Conservation (phyloP, 2,797 vertebrate species). For the Phrynocephalus vlangalii region DNA sequence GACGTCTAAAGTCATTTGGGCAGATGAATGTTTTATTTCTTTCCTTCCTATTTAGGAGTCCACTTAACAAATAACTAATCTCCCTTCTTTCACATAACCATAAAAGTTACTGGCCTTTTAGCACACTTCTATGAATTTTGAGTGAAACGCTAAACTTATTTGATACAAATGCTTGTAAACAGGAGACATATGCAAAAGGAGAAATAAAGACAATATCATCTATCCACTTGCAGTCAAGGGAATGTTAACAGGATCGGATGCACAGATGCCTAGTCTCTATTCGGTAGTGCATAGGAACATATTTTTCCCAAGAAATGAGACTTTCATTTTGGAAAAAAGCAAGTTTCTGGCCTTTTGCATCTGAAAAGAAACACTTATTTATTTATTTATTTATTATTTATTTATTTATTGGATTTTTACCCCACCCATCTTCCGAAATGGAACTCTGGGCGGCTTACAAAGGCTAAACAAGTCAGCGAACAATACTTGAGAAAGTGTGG, state of each 20-base stretch:
- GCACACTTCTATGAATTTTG: neutral
- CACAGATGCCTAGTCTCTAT: neutral
- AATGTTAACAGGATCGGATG: neutral
- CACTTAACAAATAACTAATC: neutral
- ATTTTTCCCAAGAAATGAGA: too few relatives aligned
- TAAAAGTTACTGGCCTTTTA: neutral
- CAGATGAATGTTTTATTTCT: conserved; percentile 2
- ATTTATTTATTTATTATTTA: too few relatives aligned
- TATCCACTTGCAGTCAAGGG: neutral
- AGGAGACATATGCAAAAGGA: neutral
- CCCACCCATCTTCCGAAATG: too few relatives aligned
- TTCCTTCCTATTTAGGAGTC: neutral
- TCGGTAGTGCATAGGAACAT: neutral
- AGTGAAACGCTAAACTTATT: conserved; percentile 5
- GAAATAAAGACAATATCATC: neutral
- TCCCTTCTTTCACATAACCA: neutral
- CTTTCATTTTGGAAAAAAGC: too few relatives aligned
- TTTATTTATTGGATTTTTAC: too few relatives aligned
- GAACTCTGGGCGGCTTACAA: too few relatives aligned
- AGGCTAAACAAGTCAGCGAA: too few relatives aligned
- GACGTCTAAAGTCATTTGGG: neutral
- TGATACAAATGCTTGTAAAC: conserved; percentile 2
- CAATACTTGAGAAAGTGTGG: neutral
- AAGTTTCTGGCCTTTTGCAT: too few relatives aligned
- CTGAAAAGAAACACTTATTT: neutral